phyloP scores from a whole-genome alignment of 2,797 vertebrate genomes.

The Propithecus deckenii region DNA sequence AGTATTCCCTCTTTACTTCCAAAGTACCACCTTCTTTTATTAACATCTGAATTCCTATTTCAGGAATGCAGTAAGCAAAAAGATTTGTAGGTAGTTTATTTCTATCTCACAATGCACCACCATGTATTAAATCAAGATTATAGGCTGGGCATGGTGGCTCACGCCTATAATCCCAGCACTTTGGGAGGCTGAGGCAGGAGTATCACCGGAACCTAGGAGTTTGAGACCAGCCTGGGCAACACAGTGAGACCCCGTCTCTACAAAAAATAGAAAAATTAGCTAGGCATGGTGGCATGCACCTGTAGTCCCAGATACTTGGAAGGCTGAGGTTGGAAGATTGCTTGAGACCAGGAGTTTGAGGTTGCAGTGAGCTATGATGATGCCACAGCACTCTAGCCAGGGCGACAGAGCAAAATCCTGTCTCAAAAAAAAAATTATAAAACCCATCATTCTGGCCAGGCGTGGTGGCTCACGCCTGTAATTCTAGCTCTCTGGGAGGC shows the following conservation, averaged over 20 bases:
- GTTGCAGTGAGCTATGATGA: neutral
- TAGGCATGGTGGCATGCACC: neutral
- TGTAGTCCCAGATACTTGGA: neutral
- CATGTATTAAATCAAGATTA: neutral
- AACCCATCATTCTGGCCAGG: neutral
- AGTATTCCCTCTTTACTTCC: constrained; percentile 16
- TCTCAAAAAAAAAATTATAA: neutral
- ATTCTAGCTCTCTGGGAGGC: too few species aligned
- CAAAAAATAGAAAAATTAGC: neutral
- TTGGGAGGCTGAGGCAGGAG: neutral
- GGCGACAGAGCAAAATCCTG: neutral
- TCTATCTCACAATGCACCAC: neutral
- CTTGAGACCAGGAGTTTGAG: neutral
- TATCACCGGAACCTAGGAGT: neutral
- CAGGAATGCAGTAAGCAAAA: constrained; percentile 12
- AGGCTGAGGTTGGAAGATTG: neutral
- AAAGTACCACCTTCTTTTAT: constrained; percentile 22
- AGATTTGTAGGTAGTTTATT: neutral
- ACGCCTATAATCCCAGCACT: neutral
- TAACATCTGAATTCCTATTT: constrained; percentile 16
- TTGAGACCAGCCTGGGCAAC: neutral
- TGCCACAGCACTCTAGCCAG: neutral
- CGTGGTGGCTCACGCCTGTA: too few species aligned
- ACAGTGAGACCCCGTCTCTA: too few species aligned
- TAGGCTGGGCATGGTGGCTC: neutral